A percentile compares a stretch with the other conserved stretches of the same genome.
These are phyloP conservation scores for Brachyopa scutellaris DNA, from an alignment of 2,888 invertebrate species.

Conservation along the genomic window DNA sequence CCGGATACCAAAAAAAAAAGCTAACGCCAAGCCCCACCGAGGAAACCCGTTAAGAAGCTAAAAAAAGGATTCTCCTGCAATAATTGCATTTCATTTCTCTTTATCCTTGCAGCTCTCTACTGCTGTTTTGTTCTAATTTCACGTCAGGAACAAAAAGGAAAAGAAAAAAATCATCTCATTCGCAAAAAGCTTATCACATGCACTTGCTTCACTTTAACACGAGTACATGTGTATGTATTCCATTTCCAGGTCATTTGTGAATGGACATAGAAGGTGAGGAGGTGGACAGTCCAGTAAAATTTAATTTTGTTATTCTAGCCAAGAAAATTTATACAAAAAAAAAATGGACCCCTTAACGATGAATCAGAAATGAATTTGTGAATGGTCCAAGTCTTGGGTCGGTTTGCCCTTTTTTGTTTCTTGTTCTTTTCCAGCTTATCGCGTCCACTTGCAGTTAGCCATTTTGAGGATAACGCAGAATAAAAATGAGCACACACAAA, in stretches of 20 bases:
- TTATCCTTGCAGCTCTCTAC: neutral
- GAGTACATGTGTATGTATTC: neutral
- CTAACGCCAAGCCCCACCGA: conserved; percentile 12
- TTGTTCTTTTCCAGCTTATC: conserved; percentile 17
- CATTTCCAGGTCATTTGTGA: conserved; percentile 30
- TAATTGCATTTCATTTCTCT: conserved; percentile 40
- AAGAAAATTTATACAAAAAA: conserved; percentile 9
- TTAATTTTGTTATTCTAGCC: conserved; percentile 18
- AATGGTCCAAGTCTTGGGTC: neutral
- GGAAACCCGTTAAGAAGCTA: conserved; percentile 12
- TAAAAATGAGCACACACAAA: conserved; percentile 11
- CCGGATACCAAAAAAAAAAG: conserved; percentile 25
- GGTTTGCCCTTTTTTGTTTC: neutral
- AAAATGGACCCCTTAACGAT: neutral
- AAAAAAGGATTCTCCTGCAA: neutral
- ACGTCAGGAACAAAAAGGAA: too few species aligned
- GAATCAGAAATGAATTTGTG: conserved; percentile 36
- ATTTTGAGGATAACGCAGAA: conserved; percentile 24
- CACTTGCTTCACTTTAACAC: conserved; percentile 17
- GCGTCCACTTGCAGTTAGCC: conserved; percentile 18
- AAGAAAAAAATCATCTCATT: conserved; percentile 16
- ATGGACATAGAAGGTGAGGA: neutral
- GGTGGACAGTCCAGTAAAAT: conserved; percentile 33
- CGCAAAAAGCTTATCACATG: conserved; percentile 33
- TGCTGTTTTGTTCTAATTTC: conserved; percentile 31